Percentiles rank a stretch among this genome's conserved stretches.
These are phyloP conservation scores for Ganaspis sp. DNA, from an alignment of 1,140 invertebrate species.

Conservation along the genomic window DNA sequence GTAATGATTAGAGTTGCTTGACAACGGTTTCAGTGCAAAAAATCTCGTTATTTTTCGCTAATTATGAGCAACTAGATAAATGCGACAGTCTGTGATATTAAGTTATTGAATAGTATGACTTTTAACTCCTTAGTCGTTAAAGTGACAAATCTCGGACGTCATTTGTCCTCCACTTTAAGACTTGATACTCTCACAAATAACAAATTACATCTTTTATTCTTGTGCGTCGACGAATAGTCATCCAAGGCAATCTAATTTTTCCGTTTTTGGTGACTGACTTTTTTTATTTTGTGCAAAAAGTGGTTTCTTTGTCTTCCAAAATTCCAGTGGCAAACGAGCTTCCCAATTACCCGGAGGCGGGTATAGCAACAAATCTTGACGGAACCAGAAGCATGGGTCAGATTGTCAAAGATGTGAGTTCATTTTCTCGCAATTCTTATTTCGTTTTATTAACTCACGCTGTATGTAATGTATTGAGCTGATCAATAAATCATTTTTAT, in stretches of 20 bases:
- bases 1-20: slow-evolving; percentile 64
- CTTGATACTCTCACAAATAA: not conserved
- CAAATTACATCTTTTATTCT: not conserved
- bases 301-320: slow-evolving; percentile 65
- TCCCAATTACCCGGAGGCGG: slow-evolving; percentile 69
- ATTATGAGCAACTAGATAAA: not conserved
- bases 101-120: slow-evolving; percentile 36
- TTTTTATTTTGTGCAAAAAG: slow-evolving; percentile 47
- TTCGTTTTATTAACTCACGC: too few relatives aligned
- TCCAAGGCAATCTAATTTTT: slow-evolving; percentile 3
- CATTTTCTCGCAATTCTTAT: not conserved
- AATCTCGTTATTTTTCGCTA: not conserved
- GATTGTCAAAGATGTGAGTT: slow-evolving; percentile 77
- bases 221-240: not conserved
- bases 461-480: too few relatives aligned
- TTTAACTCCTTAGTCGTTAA: slow-evolving; percentile 45
- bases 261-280: slow-evolving; percentile 37
- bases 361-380: slow-evolving; percentile 67
- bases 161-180: slow-evolving; percentile 3
- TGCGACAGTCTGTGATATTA: slow-evolving; percentile 6
- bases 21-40: slow-evolving; percentile 35
- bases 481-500: too few relatives aligned
- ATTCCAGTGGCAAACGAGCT: slow-evolving; percentile 76
- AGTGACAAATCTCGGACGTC: slow-evolving; percentile 70
- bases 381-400: slow-evolving; percentile 77